Evolutionary conservation across 2,113 vertebrate species (phyloP).

Genomic region (Dascyllus trimaculatus): DNA sequence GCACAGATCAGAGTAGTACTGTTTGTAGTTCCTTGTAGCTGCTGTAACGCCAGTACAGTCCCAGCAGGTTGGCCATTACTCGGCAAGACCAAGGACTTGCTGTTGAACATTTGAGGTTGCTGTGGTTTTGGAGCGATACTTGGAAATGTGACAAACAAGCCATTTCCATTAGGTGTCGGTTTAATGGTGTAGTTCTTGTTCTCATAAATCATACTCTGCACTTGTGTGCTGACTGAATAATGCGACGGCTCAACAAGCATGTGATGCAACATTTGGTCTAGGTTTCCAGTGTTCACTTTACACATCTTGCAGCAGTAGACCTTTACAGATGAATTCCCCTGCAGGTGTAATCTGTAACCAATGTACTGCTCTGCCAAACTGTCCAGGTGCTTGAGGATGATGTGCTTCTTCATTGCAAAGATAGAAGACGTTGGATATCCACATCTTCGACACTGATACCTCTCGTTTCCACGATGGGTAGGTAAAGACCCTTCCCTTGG

Average conservation of each 20-base stretch:
- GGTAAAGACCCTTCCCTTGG: slow-evolving; percentile 7
- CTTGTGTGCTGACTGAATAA: slow-evolving; percentile 89
- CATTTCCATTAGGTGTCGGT: slow-evolving; percentile 67
- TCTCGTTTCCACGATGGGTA: slow-evolving; percentile 55
- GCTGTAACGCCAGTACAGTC: slow-evolving; percentile 68
- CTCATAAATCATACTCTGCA: slow-evolving; percentile 90
- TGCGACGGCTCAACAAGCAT: slow-evolving; percentile 91
- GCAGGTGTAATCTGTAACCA: slow-evolving; percentile 71
- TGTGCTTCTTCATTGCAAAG: slow-evolving; percentile 83
- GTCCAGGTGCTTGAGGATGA: slow-evolving; percentile 82
- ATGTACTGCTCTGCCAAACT: slow-evolving; percentile 76
- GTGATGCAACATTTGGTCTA: slow-evolving; percentile 94
- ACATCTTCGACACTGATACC: slow-evolving; percentile 82
- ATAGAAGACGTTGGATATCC: slow-evolving; percentile 74
- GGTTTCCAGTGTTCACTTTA: slow-evolving; percentile 85
- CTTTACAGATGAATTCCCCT: slow-evolving; percentile 35
- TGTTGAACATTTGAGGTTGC: slow-evolving; percentile 71
- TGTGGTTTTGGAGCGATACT: slow-evolving; percentile 78
- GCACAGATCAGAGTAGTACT: slow-evolving; percentile 76
- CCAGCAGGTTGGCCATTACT: slow-evolving; percentile 64
- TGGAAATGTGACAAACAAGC: slow-evolving; percentile 71
- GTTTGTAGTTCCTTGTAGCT: slow-evolving; percentile 69
- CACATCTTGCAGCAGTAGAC: slow-evolving; percentile 94
- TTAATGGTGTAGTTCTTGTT: slow-evolving; percentile 78
- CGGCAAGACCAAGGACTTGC: slow-evolving; percentile 71